phyloP scores from a whole-genome alignment of 2,113 vertebrate genomes.

The Phylloscopus whistleri region DNA sequence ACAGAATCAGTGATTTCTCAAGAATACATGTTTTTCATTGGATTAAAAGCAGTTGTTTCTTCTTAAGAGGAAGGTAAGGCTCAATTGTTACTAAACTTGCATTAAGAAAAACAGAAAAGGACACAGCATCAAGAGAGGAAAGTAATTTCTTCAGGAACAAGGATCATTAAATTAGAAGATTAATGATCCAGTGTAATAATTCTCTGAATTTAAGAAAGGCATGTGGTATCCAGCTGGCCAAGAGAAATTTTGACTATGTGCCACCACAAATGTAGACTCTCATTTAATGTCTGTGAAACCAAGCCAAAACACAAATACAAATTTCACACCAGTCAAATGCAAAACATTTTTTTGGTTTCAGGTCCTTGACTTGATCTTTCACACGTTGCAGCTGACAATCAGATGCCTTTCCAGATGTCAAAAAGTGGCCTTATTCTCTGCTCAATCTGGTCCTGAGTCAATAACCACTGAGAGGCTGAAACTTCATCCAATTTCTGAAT shows the following conservation, averaged over 20 bases:
- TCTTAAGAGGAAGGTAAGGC: not conserved
- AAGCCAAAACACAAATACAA: not conserved
- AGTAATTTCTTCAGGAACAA: slow-evolving; percentile 11
- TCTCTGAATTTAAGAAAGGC: not conserved
- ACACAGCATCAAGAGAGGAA: not conserved
- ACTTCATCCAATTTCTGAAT: not conserved
- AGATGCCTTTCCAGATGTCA: not conserved
- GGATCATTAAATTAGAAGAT: slow-evolving; percentile 13
- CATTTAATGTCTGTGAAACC: not conserved
- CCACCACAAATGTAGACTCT: not conserved
- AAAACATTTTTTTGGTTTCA: not conserved
- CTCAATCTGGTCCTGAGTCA: not conserved
- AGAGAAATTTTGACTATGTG: not conserved
- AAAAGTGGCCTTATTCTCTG: not conserved
- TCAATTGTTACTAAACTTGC: not conserved
- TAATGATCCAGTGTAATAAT: slow-evolving; percentile 12
- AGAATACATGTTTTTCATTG: not conserved
- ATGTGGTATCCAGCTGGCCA: slow-evolving; percentile 1
- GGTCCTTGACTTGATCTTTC: not conserved
- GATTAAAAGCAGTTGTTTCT: not conserved
- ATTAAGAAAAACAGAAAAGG: not conserved
- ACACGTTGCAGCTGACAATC: not conserved
- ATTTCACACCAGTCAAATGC: not conserved
- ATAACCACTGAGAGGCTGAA: not conserved
- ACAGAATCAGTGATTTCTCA: not conserved